These are phyloP conservation scores for Tympanoctomys barrerae DNA, from an alignment of 2,797 vertebrate species.

Conservation along the genomic window DNA sequence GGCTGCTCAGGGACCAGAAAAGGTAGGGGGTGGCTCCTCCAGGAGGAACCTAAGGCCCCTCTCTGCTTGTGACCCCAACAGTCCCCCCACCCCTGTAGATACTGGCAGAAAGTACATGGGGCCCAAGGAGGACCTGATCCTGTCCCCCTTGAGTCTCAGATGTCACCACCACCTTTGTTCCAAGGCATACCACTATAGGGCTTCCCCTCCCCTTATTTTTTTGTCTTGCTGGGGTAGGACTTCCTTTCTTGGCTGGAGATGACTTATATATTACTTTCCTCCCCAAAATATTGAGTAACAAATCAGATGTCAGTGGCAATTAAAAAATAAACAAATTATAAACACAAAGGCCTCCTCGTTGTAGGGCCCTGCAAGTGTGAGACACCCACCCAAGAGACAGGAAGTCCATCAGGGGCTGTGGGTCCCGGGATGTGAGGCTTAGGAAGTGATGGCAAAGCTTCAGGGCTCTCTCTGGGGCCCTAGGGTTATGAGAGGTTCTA, in stretches of 20 bases:
- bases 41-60: background rate
- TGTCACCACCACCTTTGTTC: background rate
- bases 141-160: too few relatives aligned
- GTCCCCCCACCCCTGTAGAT: background rate
- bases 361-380: background rate
- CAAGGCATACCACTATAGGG: too few relatives aligned
- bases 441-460: background rate
- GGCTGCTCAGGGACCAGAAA: background rate
- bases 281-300: background rate
- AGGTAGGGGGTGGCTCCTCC: accelerated
- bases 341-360: accelerated
- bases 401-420: background rate
- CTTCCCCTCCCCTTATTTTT: too few relatives aligned
- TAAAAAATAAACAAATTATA: background rate
- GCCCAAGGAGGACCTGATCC: background rate
- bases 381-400: background rate
- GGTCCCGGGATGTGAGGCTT: accelerated
- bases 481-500: background rate
- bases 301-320: background rate
- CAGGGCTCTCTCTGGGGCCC: background rate
- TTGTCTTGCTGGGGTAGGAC: background rate
- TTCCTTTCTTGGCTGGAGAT: background rate
- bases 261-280: background rate
- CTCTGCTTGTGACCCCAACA: background rate
- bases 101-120: accelerated